A percentile compares a stretch with the other conserved stretches of the same genome.
phyloP scores from a whole-genome alignment of 1,140 invertebrate species.

The Cotesia typhae region DNA sequence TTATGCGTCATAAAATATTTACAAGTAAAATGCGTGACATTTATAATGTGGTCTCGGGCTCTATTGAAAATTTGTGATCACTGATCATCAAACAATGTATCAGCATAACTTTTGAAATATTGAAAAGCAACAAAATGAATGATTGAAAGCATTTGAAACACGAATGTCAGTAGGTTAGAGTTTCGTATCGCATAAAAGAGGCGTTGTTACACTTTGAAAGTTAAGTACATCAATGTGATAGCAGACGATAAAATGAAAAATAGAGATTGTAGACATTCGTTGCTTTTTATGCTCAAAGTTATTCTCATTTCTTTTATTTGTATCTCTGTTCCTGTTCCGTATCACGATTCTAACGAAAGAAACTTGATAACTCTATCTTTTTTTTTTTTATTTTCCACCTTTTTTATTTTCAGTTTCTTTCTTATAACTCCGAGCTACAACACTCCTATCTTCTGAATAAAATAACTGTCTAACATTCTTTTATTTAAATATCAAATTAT shows the following conservation, averaged over 20 bases:
- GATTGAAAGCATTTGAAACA: constrained; percentile 23
- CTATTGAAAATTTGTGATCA: background rate
- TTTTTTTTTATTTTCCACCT: background rate
- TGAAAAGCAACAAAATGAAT: constrained; percentile 28
- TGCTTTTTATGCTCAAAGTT: background rate
- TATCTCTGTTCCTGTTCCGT: background rate
- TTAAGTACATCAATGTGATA: constrained; percentile 2
- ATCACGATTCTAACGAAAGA: constrained; percentile 10
- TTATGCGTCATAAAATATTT: too few relatives aligned
- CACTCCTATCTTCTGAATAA: background rate
- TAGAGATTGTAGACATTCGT: constrained; percentile 9
- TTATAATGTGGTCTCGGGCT: too few relatives aligned
- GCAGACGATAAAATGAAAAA: background rate
- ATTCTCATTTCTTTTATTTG: constrained; percentile 15
- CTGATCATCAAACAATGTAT: background rate
- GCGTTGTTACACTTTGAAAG: constrained; percentile 3
- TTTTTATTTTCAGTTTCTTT: background rate
- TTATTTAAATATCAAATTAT: too few relatives aligned
- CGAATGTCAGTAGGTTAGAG: background rate
- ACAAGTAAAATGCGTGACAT: too few relatives aligned
- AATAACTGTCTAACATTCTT: too few relatives aligned
- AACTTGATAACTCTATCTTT: background rate
- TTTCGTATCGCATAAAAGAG: background rate
- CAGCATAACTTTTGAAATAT: constrained; percentile 22
- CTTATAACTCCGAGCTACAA: background rate